Evolutionary conservation across 2,888 invertebrate genomes (phyloP).

Genomic region (Drosophila emarginata): DNA sequence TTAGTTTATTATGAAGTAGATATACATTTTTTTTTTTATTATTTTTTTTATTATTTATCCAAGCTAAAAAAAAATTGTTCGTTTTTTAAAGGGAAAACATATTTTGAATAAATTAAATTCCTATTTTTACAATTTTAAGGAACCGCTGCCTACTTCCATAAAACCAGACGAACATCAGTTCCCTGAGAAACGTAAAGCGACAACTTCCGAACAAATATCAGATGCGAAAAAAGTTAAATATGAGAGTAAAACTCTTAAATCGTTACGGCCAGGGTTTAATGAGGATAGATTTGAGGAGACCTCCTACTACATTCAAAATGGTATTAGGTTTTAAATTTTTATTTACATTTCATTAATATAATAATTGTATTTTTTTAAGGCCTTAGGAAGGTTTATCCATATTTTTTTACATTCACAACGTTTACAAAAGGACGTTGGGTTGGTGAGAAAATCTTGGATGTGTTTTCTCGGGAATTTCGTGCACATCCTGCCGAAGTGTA

Average conservation of each 20-base stretch:
- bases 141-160: constrained; percentile 17
- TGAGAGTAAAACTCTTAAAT: constrained; percentile 95
- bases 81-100: too few species aligned
- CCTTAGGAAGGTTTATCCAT: constrained; percentile 97
- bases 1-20: too few species aligned
- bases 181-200: constrained; percentile 49
- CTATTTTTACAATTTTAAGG: constrained; percentile 29
- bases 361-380: constrained; percentile 82
- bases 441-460: constrained; percentile 94
- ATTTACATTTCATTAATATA: not conserved
- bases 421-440: constrained; percentile 99
- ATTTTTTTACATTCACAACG: constrained; percentile 97
- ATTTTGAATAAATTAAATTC: not conserved
- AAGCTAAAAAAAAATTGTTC: too few species aligned
- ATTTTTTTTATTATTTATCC: too few species aligned
- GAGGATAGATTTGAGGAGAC: constrained; percentile 97
- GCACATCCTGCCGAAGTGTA: constrained; percentile 96
- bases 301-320: constrained; percentile 97
- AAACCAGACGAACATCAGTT: constrained; percentile 2
- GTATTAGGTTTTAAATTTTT: constrained; percentile 83
- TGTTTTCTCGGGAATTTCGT: constrained; percentile 95
- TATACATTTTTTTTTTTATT: too few species aligned
- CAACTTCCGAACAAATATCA: not conserved
- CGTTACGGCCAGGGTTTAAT: constrained; percentile 95
- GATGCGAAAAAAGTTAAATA: constrained; percentile 85